These are phyloP conservation scores for Meriones unguiculatus DNA, from an alignment of 2,113 vertebrate species.

Conservation along the genomic window DNA sequence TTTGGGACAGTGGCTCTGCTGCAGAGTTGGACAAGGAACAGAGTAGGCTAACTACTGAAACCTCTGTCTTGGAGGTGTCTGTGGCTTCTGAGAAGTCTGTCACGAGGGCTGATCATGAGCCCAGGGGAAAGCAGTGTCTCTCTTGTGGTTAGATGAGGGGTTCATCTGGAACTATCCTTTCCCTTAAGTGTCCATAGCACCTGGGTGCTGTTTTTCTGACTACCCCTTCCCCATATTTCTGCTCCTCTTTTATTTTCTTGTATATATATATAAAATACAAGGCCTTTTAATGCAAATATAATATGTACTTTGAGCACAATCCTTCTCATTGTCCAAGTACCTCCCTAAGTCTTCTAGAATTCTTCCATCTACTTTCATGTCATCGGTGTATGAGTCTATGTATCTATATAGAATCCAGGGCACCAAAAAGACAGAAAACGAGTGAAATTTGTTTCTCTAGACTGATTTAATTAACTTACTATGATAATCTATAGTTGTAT, in stretches of 20 bases:
- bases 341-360: not conserved
- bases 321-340: no score
- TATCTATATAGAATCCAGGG: not conserved
- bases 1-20: slow-evolving; percentile 4
- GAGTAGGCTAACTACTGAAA: not conserved
- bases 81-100: not conserved
- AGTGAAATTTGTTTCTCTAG: not conserved
- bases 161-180: not conserved
- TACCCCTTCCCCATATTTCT: not conserved
- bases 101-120: not conserved
- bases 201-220: not conserved
- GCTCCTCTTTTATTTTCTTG: not conserved
- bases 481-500: not conserved
- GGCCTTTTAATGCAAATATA: not conserved
- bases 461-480: not conserved
- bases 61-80: not conserved
- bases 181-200: not conserved
- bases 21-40: not conserved
- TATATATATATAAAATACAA: not conserved
- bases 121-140: not conserved
- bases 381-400: no score
- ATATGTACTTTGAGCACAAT: not conserved
- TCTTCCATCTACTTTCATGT: not conserved
- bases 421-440: not conserved
- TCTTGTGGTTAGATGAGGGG: not conserved